Conservation (phyloP, 1,140 invertebrate genomes). For the Drosophila pruinosa region DNA sequence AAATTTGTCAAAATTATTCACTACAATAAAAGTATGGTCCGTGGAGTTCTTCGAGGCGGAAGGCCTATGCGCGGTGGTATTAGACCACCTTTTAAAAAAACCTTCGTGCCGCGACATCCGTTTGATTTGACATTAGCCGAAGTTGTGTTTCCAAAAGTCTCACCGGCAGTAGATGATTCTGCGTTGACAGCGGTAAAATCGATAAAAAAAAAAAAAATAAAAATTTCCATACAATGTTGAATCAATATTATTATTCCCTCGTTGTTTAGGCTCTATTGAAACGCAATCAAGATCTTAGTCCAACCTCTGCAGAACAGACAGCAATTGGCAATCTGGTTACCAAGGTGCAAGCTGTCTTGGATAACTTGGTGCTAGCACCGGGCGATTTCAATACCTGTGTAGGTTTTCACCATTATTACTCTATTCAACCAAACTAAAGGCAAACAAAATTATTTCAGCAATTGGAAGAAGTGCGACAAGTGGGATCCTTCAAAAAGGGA, state of each 20-base stretch:
- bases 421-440: neutral
- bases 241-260: conserved; percentile 1
- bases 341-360: conserved; percentile 95
- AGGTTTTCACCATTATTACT: conserved; percentile 84
- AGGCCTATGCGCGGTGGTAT: conserved; percentile 89
- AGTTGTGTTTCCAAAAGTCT: conserved; percentile 92
- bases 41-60: conserved; percentile 83
- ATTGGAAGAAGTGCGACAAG: conserved; percentile 97
- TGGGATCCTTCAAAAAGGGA: conserved; percentile 99
- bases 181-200: conserved; percentile 89
- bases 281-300: conserved; percentile 94
- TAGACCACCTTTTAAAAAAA: conserved; percentile 86
- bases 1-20: conserved; percentile 54
- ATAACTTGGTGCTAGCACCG: conserved; percentile 96
- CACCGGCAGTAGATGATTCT: conserved; percentile 91
- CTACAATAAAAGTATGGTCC: conserved; percentile 76
- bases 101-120: conserved; percentile 92
- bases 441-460: conserved; percentile 85
- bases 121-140: conserved; percentile 96
- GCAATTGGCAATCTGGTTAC: conserved; percentile 96
- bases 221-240: neutral
- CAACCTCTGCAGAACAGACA: conserved; percentile 94
- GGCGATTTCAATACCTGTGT: conserved; percentile 97
- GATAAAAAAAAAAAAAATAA: conserved; percentile 27
- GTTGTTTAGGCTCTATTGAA: conserved; percentile 91